phyloP scores from a whole-genome alignment of 2,797 vertebrate genomes.

The Sebastes minor region DNA sequence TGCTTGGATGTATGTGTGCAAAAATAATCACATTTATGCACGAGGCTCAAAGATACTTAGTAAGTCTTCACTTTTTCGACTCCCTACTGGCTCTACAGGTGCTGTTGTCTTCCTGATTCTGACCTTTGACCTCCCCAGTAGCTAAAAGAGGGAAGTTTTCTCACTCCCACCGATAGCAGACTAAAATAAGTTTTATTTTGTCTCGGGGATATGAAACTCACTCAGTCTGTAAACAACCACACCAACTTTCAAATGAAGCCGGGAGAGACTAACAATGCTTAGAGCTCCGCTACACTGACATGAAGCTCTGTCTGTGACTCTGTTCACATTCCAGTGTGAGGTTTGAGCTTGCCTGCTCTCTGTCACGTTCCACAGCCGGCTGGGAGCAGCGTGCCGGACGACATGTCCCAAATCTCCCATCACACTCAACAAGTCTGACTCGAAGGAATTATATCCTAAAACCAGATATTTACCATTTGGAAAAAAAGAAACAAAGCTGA shows the following conservation, averaged over 20 bases:
- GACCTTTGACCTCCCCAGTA: not conserved
- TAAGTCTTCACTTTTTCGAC: not conserved
- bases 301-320: slow-evolving; percentile 35
- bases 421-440: not conserved
- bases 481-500: too few species aligned
- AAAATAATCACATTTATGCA: not conserved
- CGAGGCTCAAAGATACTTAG: too few species aligned
- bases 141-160: not conserved
- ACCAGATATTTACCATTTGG: not conserved
- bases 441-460: not conserved
- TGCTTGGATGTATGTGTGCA: not conserved
- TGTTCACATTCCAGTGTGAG: slow-evolving; percentile 16
- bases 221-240: not conserved
- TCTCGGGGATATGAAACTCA: not conserved
- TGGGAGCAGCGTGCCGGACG: not conserved
- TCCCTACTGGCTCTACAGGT: not conserved
- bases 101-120: not conserved
- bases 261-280: fast-evolving
- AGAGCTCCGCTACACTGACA: not conserved
- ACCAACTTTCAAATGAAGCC: not conserved
- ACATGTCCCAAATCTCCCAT: not conserved
- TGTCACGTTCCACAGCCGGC: slow-evolving; percentile 48
- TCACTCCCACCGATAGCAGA: not conserved
- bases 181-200: not conserved
- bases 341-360: slow-evolving; percentile 20